phyloP scores from a whole-genome alignment of 2,797 vertebrate genomes.

The Simalia tracyae region DNA sequence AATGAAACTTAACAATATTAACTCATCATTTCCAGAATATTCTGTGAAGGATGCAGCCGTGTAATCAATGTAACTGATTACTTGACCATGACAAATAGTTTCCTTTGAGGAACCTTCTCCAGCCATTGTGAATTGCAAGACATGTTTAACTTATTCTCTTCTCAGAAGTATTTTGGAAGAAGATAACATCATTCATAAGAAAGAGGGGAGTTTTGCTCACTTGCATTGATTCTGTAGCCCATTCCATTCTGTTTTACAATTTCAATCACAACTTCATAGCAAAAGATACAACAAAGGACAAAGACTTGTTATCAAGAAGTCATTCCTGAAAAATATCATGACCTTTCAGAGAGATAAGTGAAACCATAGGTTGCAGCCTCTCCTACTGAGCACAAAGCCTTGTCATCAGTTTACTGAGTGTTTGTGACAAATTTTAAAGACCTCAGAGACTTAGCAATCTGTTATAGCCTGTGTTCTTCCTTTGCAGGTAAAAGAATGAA shows the following conservation, averaged over 20 bases:
- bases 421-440: neutral
- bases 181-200: neutral
- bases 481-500: neutral
- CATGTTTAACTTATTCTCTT: slow-evolving; percentile 8
- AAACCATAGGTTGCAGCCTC: neutral
- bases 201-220: neutral
- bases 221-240: neutral
- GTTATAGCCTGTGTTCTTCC: neutral
- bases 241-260: neutral
- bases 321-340: slow-evolving; percentile 17
- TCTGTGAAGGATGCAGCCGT: neutral
- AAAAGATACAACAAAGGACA: neutral
- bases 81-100: neutral
- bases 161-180: slow-evolving; percentile 7
- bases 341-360: neutral
- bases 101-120: neutral
- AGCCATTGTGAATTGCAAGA: neutral
- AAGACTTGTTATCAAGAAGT: neutral
- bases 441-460: neutral
- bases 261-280: neutral
- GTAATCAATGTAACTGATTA: neutral
- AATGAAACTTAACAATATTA: neutral
- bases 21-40: neutral
- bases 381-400: neutral
- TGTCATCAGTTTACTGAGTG: neutral